phyloP scores from a whole-genome alignment of 2,113 vertebrate genomes.

The Osmerus mordax region DNA sequence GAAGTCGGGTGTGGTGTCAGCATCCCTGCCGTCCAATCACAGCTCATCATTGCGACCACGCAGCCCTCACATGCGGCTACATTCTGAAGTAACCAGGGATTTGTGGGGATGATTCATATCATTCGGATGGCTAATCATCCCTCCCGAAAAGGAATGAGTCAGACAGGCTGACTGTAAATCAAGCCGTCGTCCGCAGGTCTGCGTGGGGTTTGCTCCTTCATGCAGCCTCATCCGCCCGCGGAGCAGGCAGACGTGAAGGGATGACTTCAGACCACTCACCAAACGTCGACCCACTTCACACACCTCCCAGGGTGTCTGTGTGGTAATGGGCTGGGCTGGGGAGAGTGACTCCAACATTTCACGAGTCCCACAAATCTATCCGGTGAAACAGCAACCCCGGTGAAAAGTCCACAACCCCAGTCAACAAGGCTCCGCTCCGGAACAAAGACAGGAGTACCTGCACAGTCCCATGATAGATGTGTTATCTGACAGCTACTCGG shows the following conservation, averaged over 20 bases:
- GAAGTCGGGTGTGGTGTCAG: not conserved
- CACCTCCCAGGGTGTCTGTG: not conserved
- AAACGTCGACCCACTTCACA: not conserved
- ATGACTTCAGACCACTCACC: not conserved
- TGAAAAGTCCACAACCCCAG: not conserved
- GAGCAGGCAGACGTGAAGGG: not conserved
- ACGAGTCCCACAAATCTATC: slow-evolving; percentile 14
- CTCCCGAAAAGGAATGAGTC: slow-evolving; percentile 20
- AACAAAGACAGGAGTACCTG: not conserved
- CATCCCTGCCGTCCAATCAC: not conserved
- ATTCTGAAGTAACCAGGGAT: slow-evolving; percentile 8
- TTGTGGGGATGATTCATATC: not conserved
- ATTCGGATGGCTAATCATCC: slow-evolving; percentile 12
- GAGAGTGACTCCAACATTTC: slow-evolving; percentile 5
- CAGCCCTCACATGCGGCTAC: not conserved
- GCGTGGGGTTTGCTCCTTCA: slow-evolving; percentile 6
- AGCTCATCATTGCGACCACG: not conserved
- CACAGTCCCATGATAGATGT: slow-evolving; percentile 17
- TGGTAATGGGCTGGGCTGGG: too few relatives aligned
- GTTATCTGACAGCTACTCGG: slow-evolving; percentile 19
- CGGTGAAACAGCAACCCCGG: slow-evolving; percentile 1
- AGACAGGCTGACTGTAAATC: not conserved
- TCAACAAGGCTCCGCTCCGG: not conserved
- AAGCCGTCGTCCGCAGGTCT: slow-evolving; percentile 1
- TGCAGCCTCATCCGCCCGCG: not conserved